Percentiles rank a stretch among this genome's conserved stretches.
Conservation (phyloP, 2,797 vertebrate species). For the Lycodopsis pacificus region DNA sequence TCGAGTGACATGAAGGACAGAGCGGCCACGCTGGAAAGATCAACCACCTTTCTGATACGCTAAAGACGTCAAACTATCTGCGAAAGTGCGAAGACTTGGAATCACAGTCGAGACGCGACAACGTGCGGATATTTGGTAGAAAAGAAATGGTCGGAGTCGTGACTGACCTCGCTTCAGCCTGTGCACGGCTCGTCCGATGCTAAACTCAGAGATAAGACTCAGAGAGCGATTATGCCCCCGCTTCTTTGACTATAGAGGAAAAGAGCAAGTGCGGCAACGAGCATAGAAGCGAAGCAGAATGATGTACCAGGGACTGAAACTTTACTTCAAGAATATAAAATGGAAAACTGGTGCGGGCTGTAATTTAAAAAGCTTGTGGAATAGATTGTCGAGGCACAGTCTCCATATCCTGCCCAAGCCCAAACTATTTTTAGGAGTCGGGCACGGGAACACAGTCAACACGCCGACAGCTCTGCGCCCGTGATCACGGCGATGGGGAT, state of each 20-base stretch:
- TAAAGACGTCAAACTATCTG: too few species aligned
- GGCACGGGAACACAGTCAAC: constrained; percentile 1
- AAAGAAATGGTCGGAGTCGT: background rate
- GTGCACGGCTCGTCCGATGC: background rate
- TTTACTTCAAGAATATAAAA: background rate
- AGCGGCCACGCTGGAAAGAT: background rate
- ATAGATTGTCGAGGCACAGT: constrained; percentile 8
- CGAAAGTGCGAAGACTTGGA: too few species aligned
- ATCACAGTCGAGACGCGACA: too few species aligned
- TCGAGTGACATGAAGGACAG: too few species aligned
- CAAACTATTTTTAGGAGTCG: constrained; percentile 19
- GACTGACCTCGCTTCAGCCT: background rate
- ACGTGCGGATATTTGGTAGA: background rate
- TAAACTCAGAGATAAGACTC: background rate
- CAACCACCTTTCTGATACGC: background rate
- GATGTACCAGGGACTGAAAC: background rate
- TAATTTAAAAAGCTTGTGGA: constrained; percentile 15
- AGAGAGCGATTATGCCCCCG: background rate
- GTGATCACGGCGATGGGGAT: constrained; percentile 2
- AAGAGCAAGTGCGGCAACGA: background rate
- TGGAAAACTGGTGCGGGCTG: background rate
- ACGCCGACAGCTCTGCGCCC: background rate
- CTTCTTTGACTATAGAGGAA: background rate
- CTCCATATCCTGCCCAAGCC: background rate
- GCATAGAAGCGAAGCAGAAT: background rate